Evolutionary conservation across 2,113 vertebrate genomes (phyloP).

Genomic region (Nannospalax galili): DNA sequence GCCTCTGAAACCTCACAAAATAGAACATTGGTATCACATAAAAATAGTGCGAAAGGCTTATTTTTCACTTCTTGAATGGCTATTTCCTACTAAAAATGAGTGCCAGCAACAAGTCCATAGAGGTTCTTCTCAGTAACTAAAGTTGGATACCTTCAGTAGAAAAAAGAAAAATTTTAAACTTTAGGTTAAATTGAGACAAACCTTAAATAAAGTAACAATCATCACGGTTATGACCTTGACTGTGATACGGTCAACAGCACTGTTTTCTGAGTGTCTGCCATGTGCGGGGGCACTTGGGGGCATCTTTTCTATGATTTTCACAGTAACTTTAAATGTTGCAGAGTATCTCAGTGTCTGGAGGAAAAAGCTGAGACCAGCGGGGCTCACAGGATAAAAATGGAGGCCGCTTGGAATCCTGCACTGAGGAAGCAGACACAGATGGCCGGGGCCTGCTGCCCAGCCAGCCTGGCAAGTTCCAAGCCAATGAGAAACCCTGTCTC

Average conservation of each 20-base stretch:
- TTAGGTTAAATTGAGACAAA: not conserved
- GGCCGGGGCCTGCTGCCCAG: not conserved
- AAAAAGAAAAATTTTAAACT: not conserved
- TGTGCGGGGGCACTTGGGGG: not conserved
- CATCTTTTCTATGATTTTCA: constrained; percentile 14
- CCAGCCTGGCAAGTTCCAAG: not conserved
- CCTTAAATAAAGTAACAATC: constrained; percentile 30
- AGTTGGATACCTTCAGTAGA: not conserved
- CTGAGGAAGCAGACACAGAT: not conserved
- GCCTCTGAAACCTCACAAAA: not conserved
- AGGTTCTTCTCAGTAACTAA: not conserved
- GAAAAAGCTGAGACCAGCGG: not conserved
- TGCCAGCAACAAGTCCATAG: not conserved
- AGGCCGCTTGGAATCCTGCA: not conserved
- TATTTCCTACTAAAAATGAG: constrained; percentile 16
- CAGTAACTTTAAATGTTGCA: constrained; percentile 5
- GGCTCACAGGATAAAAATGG: not conserved
- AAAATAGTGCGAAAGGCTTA: not conserved
- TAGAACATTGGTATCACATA: not conserved
- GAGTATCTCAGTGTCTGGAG: not conserved
- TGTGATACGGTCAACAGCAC: not conserved
- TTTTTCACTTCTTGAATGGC: not conserved
- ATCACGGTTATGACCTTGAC: not conserved
- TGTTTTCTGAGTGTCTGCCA: not conserved
- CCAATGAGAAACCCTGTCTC: not conserved